Conservation (phyloP, 2,888 invertebrate genomes). For the Zaprionus bogoriensis region DNA sequence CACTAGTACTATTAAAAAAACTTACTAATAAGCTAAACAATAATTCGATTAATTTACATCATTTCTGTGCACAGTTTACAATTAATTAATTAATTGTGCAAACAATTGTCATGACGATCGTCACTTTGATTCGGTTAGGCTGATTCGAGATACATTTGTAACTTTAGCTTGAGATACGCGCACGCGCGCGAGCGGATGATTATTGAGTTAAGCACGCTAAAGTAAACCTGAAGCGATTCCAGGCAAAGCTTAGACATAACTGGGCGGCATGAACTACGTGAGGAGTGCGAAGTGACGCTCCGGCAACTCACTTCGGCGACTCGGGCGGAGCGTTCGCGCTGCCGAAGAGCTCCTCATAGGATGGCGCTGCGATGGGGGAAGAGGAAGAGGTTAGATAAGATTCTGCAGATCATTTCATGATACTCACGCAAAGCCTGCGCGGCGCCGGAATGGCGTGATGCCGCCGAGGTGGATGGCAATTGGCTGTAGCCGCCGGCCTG, state of each 20-base stretch:
- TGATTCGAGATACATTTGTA: slow-evolving; percentile 34
- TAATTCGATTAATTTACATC: neutral
- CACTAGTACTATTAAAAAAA: slow-evolving; percentile 16
- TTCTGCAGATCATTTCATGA: neutral
- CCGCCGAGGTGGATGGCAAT: slow-evolving; percentile 70
- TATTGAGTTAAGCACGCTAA: slow-evolving; percentile 45
- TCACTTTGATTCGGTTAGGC: slow-evolving; percentile 20
- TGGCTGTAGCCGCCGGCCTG: slow-evolving; percentile 56
- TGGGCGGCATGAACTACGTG: slow-evolving; percentile 59
- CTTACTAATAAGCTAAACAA: slow-evolving; percentile 15
- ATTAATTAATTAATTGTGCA: slow-evolving; percentile 7
- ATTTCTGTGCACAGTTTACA: slow-evolving; percentile 16
- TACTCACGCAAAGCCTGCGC: slow-evolving; percentile 78
- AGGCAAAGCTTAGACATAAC: slow-evolving; percentile 65
- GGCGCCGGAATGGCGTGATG: slow-evolving; percentile 51
- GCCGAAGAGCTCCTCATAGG: slow-evolving; percentile 82
- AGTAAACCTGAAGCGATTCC: slow-evolving; percentile 68
- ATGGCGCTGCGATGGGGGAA: slow-evolving; percentile 72
- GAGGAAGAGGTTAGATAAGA: neutral
- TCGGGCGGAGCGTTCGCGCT: slow-evolving; percentile 71
- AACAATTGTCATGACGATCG: neutral
- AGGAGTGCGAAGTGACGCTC: neutral
- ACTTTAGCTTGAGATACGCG: slow-evolving; percentile 30
- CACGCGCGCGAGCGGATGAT: slow-evolving; percentile 13
- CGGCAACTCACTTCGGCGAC: slow-evolving; percentile 62